These are phyloP conservation scores for Trachelus troglodyta DNA, from an alignment of 2,888 invertebrate species.

Conservation along the genomic window DNA sequence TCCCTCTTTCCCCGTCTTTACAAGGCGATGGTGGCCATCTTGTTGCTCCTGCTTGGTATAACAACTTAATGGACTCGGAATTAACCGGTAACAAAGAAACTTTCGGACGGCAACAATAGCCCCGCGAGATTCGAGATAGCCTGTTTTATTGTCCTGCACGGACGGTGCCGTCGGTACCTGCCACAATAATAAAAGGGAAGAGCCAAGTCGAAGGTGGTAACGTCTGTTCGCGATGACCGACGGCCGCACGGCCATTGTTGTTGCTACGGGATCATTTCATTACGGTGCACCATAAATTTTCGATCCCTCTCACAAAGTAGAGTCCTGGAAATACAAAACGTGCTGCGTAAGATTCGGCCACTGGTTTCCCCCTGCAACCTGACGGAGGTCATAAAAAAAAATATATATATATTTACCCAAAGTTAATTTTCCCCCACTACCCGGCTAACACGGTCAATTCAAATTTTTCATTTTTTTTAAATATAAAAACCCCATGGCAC, in stretches of 20 bases:
- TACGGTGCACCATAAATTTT: constrained; percentile 21
- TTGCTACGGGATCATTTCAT: constrained; percentile 18
- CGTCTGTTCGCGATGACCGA: not conserved
- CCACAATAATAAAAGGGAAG: constrained; percentile 1
- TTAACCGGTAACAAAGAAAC: constrained; percentile 23
- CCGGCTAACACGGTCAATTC: too few species aligned
- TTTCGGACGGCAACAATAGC: constrained; percentile 19
- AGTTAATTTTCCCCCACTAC: too few species aligned
- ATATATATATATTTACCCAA: too few species aligned
- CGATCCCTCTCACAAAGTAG: constrained; percentile 1
- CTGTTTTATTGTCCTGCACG: not conserved
- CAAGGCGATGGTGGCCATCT: too few species aligned
- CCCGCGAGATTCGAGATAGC: constrained; percentile 18
- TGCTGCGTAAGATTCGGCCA: too few species aligned
- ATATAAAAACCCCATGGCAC: too few species aligned
- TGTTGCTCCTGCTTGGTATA: not conserved
- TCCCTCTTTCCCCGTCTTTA: accelerated
- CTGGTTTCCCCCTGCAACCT: too few species aligned
- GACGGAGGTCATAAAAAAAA: too few species aligned
- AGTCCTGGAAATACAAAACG: too few species aligned
- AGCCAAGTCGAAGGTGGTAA: too few species aligned
- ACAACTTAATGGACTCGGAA: constrained; percentile 22
- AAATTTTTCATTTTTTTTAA: too few species aligned
- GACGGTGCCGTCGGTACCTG: not conserved
- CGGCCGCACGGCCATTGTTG: constrained; percentile 12